Base-by-base conservation (phyloP, 2,888 invertebrate species). In the Diloba caeruleocephala region DNA sequence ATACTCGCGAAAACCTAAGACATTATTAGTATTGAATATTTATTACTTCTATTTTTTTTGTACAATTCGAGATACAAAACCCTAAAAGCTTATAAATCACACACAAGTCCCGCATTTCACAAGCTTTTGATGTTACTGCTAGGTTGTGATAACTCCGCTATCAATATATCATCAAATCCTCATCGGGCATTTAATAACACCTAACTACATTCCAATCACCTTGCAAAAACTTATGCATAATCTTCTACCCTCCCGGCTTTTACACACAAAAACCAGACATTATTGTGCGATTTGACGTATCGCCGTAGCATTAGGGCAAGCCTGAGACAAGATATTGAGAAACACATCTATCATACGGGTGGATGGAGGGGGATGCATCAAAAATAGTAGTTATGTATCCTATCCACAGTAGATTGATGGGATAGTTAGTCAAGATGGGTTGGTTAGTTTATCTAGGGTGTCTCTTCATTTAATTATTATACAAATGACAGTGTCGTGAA, bases 281-380 rank as follows among this genome's bases (percentile, higher is more conserved):
- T 71, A 68, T 61, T 63, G 63, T 63, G 46, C 62, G 45, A 71
- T 74, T 62, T 71, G 68, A 66, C 56, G 60, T 71, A 76, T 77
- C 63, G 62, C 37, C 19, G 28, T 39, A 23, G 50, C 71, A 69
- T 75, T 73, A 74, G 56, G 50, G 38, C 19, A 9, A 12, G 28
- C 32, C 36, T 14, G 37, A 33, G 23, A 28, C 32, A 33, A 37
- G 31, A 76, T 79, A 79, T 78, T 78, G 71, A 65, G 64, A 63
- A 78, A 74, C 70, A 65, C 78, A 78, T 79, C 61, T 65, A 76
- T 79, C 78, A 78, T 72, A 42, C 33, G 10, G 29, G 45, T 33
- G 38, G 32, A 19, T 14, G 9, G 19, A 12, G 33, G 39, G 15
- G 42, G 39, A 12, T 43, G 41, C 33, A 42, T 39, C 31, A 32